Percentiles rank a stretch among this genome's conserved stretches.
Evolutionary conservation across 2,888 invertebrate genomes (phyloP).

Genomic region (Chrysodeixis includens): DNA sequence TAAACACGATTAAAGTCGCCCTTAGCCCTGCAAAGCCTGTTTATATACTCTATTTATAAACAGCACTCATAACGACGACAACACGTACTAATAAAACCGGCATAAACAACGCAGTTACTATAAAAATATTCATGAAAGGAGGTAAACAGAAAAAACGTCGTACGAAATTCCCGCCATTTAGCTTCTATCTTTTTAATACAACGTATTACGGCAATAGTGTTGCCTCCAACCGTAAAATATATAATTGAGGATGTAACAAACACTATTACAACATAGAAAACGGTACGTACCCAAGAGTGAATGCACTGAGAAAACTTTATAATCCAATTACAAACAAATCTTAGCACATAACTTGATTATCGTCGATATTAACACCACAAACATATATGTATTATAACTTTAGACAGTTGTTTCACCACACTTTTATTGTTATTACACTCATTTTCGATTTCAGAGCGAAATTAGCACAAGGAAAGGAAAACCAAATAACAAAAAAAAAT

Average conservation of each 20-base stretch:
- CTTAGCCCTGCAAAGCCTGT: constrained; percentile 26
- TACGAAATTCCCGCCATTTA: constrained; percentile 12
- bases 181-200: constrained; percentile 12
- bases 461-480: constrained; percentile 51
- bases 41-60: constrained; percentile 34
- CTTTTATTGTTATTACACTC: constrained; percentile 36
- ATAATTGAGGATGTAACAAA: constrained; percentile 50
- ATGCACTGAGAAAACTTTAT: constrained; percentile 42
- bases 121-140: constrained; percentile 20
- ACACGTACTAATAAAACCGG: constrained; percentile 38
- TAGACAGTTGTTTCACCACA: constrained; percentile 35
- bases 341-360: constrained; percentile 42
- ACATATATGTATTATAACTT: constrained; percentile 32
- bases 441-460: constrained; percentile 50
- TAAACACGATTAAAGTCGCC: background rate
- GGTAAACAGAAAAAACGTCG: constrained; percentile 40
- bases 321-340: constrained; percentile 57
- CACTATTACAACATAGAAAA: constrained; percentile 50
- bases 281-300: constrained; percentile 49
- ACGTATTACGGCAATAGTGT: constrained; percentile 1
- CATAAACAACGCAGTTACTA: constrained; percentile 12
- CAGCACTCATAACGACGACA: constrained; percentile 15
- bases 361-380: constrained; percentile 31
- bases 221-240: constrained; percentile 15
- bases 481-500: constrained; percentile 52